Conservation (phyloP, 35 echinoderm and acorn worm genomes). For the Heliocidaris tuberculata region DNA sequence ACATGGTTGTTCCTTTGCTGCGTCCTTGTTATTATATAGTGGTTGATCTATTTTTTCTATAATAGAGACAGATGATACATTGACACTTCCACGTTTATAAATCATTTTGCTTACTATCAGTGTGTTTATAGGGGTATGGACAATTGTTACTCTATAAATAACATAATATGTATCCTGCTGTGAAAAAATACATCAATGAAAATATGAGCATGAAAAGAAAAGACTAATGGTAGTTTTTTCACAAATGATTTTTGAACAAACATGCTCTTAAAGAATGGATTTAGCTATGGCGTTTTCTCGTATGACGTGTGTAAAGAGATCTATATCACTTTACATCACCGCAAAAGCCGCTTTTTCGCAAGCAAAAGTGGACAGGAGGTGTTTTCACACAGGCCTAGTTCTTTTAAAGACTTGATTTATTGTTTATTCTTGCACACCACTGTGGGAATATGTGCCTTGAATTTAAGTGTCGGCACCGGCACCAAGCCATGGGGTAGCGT, state of each 20-base stretch:
- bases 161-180: background rate
- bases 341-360: background rate
- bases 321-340: slow-evolving; percentile 2
- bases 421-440: background rate
- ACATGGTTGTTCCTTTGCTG: too few relatives aligned
- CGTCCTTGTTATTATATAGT: too few relatives aligned
- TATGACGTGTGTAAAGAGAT: background rate
- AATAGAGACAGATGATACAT: too few relatives aligned
- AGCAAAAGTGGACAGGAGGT: background rate
- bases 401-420: background rate
- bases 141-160: background rate
- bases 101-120: too few relatives aligned
- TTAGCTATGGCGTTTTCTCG: background rate
- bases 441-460: background rate
- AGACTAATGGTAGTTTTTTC: background rate
- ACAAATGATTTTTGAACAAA: background rate
- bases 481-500: background rate
- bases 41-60: too few relatives aligned
- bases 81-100: too few relatives aligned
- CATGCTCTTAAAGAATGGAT: background rate
- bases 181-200: background rate
- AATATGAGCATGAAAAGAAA: background rate
- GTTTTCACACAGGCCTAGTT: background rate
- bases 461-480: background rate
- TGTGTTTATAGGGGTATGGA: background rate